These are phyloP conservation scores for Erinaceus europaeus DNA, from an alignment of 2,113 vertebrate species.

Conservation along the genomic window DNA sequence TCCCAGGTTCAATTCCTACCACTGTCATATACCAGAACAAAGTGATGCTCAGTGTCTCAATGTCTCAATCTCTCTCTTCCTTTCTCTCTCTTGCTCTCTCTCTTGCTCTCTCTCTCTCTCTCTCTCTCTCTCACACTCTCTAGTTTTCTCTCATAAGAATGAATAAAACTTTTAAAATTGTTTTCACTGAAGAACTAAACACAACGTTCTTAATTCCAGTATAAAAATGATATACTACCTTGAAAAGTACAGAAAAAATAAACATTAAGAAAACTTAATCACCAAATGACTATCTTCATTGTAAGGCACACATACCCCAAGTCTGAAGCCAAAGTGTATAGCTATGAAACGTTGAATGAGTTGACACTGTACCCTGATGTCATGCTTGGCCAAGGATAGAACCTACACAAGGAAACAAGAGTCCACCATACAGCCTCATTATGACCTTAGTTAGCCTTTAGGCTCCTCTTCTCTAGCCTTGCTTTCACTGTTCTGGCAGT, in stretches of 20 bases:
- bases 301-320: neutral
- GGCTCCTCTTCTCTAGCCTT: conserved; percentile 8
- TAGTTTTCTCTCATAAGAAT: too few species aligned
- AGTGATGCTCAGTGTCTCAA: too few species aligned
- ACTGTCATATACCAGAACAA: too few species aligned
- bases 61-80: too few species aligned
- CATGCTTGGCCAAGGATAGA: conserved; percentile 22
- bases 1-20: too few species aligned
- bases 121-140: too few species aligned
- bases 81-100: too few species aligned
- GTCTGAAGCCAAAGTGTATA: neutral
- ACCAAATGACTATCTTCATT: neutral
- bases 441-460: conserved; percentile 45
- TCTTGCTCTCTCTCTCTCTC: too few species aligned
- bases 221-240: neutral
- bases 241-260: neutral
- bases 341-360: neutral
- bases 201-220: neutral
- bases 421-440: conserved; percentile 22
- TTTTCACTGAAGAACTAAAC: neutral
- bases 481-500: conserved; percentile 26
- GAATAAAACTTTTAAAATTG: too few species aligned
- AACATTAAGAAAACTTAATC: neutral
- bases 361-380: conserved; percentile 1
- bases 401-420: neutral